phyloP scores from a whole-genome alignment of 1,140 invertebrate species.

The Drosophila sp. region DNA sequence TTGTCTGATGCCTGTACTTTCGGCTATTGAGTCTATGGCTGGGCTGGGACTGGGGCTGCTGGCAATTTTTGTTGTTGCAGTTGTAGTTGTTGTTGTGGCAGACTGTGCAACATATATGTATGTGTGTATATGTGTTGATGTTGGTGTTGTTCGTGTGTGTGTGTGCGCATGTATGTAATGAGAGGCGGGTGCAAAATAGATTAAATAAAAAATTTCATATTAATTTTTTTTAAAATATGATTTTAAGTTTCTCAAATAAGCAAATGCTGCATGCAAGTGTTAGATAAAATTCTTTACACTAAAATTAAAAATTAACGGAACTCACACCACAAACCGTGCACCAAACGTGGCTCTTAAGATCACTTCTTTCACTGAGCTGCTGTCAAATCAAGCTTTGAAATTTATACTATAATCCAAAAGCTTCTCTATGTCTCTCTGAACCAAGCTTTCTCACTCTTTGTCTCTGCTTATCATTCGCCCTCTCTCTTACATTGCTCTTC shows the following conservation, averaged over 20 bases:
- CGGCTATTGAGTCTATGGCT: conserved; percentile 42
- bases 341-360: neutral
- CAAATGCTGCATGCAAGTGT: conserved; percentile 37
- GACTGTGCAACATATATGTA: conserved; percentile 43
- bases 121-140: conserved; percentile 9
- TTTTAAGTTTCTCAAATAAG: conserved; percentile 23
- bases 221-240: conserved; percentile 50
- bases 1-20: conserved; percentile 44
- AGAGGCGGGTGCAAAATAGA: conserved; percentile 60
- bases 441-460: neutral
- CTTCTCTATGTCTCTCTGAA: neutral
- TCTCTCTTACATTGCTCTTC: neutral
- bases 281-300: neutral
- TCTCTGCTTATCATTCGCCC: neutral
- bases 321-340: conserved; percentile 37
- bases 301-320: conserved; percentile 14
- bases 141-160: conserved; percentile 18
- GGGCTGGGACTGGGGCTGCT: conserved; percentile 18
- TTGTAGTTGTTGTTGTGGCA: conserved; percentile 47
- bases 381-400: conserved; percentile 27
- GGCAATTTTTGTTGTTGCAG: conserved; percentile 39
- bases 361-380: conserved; percentile 28
- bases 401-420: conserved; percentile 40
- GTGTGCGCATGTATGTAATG: conserved; percentile 35
- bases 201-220: conserved; percentile 57